Conservation (phyloP, 2,888 invertebrate genomes). For the Brachyptera putata region DNA sequence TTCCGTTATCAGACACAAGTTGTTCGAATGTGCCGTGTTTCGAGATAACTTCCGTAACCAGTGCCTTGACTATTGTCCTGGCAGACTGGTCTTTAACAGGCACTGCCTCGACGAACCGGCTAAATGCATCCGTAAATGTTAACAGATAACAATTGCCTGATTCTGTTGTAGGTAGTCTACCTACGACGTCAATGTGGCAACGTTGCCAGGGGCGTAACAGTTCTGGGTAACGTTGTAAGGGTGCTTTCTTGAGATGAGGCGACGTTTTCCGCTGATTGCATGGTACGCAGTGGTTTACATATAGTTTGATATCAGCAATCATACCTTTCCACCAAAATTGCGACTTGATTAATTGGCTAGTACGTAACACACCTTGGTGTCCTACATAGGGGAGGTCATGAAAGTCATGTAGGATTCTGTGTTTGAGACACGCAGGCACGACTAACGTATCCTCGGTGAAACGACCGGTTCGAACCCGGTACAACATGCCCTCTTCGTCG, state of each 20-base stretch:
- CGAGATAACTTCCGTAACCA: neutral
- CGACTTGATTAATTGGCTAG: neutral
- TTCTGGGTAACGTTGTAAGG: conserved; percentile 17
- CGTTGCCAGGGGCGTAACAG: conserved; percentile 9
- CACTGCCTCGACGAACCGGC: neutral
- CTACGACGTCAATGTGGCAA: neutral
- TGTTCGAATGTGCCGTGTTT: neutral
- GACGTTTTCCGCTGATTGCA: conserved; percentile 24
- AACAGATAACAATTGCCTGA: neutral
- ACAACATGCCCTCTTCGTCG: conserved; percentile 22
- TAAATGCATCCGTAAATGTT: neutral
- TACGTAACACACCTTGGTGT: conserved; percentile 19
- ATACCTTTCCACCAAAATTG: conserved; percentile 24
- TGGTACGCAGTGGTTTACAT: conserved; percentile 18
- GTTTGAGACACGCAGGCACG: conserved; percentile 17
- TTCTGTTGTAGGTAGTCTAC: neutral
- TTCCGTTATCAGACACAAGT: neutral
- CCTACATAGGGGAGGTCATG: conserved; percentile 25
- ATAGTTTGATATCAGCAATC: conserved; percentile 7
- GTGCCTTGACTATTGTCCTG: neutral
- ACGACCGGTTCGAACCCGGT: neutral
- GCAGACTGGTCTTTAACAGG: neutral
- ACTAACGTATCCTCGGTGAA: conserved; percentile 23
- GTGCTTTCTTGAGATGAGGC: conserved; percentile 15
- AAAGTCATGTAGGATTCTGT: conserved; percentile 14